Evolutionary conservation across 2,888 invertebrate genomes (phyloP), one percentile per base, ranked within the genome.

Genomic region (Rhagonycha lutea): DNA sequence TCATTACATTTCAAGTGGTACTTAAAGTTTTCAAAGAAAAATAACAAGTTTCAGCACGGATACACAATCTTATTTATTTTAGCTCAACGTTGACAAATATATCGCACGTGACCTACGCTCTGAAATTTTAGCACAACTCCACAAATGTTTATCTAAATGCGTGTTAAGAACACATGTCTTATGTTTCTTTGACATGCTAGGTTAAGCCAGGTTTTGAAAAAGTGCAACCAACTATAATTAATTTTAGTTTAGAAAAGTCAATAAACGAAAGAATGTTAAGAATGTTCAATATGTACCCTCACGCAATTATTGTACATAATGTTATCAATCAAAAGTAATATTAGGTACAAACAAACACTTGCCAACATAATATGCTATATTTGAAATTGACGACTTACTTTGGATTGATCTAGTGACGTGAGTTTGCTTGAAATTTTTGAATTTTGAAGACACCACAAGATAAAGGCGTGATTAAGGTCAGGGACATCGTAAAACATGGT

Each of bases 81-180:
- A 26, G 76, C 74, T 78, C 68, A 79, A 70, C 77, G 78, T 75
- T 79, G 81, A 81, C 81, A 79, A 81, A 81, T 79, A 78, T 76
- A 70, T 63, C 74, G 80, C 79, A 79, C 79, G 79, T 80, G 81
- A 81, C 80, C 79, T 76, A 75, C 75, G 79, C 78, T 79, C 79
- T 78, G 76, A 74, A 78, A 74, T 74, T 78, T 72, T 60, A 69
- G 62, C 72, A 70, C 73, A 77, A 74, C 70, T 73, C 74, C 77
- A 75, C 74, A 73, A 80, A 79, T 80, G 79, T 81, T 80, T 78
- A 78, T 78, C 79, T 80, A 81, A 80, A 80, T 79, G 79, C 77
- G 79, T 78, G 80, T 69, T 79, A 76, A 78, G 70, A 72, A 79
- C 81, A 80, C 80, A 78, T 79, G 81, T 80, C 78, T 78, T 78